Evolutionary conservation across 2,888 invertebrate species (phyloP).

Genomic region (Heliconius cydno): DNA sequence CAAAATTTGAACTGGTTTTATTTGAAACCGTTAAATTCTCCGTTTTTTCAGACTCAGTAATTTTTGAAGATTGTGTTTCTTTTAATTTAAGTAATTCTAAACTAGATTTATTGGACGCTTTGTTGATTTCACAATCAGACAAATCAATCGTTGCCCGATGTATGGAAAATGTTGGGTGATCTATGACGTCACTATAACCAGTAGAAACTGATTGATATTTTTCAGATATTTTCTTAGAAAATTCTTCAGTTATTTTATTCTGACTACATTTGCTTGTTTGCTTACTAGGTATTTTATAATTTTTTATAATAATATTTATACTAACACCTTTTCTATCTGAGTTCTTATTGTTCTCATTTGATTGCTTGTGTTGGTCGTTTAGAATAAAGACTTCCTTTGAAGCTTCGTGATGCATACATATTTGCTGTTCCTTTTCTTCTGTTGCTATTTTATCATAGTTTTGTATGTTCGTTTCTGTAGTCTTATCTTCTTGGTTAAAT

Average conservation of each 20-base stretch:
- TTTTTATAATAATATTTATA: conserved; percentile 66
- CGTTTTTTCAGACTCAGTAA: conserved; percentile 45
- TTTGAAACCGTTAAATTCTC: conserved; percentile 24
- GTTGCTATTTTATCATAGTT: conserved; percentile 50
- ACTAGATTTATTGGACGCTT: conserved; percentile 22
- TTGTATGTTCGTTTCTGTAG: conserved; percentile 58
- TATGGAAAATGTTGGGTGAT: conserved; percentile 56
- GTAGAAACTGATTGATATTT: conserved; percentile 70
- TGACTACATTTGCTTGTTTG: conserved; percentile 35
- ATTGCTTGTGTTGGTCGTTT: conserved; percentile 50
- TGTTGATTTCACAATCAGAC: conserved; percentile 44
- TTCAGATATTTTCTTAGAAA: conserved; percentile 61
- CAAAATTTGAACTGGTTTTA: conserved; percentile 17
- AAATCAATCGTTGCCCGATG: conserved; percentile 61
- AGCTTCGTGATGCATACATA: conserved; percentile 43
- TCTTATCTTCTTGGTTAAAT: conserved; percentile 63
- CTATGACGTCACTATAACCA: conserved; percentile 58
- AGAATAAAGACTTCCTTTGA: conserved; percentile 58
- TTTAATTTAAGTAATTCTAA: conserved; percentile 37
- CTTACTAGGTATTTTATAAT: conserved; percentile 35
- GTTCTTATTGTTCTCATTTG: conserved; percentile 47
- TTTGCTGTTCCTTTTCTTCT: conserved; percentile 42
- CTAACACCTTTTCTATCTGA: conserved; percentile 64
- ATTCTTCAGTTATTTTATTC: conserved; percentile 48
- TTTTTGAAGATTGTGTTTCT: conserved; percentile 41